Conservation (phyloP, 1,140 invertebrate genomes). For the Ctenoplectra terminalis region DNA sequence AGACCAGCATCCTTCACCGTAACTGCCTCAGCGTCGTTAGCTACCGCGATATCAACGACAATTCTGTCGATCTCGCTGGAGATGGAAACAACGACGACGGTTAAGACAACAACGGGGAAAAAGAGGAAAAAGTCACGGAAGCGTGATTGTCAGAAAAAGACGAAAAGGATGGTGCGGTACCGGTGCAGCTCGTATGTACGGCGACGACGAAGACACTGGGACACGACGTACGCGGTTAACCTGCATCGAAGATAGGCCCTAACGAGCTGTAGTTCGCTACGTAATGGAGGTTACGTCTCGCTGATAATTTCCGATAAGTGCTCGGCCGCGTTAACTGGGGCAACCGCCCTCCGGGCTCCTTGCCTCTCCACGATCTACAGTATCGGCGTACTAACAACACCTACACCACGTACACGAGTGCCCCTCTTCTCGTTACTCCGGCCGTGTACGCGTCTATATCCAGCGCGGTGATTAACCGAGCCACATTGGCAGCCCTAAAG, state of each 20-base stretch:
- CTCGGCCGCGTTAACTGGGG: slow-evolving; percentile 77
- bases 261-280: slow-evolving; percentile 70
- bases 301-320: slow-evolving; percentile 82
- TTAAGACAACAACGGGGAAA: not conserved
- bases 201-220: not conserved
- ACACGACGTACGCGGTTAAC: slow-evolving; percentile 57
- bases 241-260: slow-evolving; percentile 72
- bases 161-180: not conserved
- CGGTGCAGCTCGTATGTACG: not conserved
- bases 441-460: slow-evolving; percentile 30
- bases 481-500: slow-evolving; percentile 47
- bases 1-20: slow-evolving; percentile 3
- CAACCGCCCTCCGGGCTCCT: slow-evolving; percentile 63
- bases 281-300: slow-evolving; percentile 78
- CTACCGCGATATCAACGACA: not conserved
- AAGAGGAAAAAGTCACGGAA: not conserved
- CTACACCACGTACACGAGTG: slow-evolving; percentile 33
- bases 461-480: slow-evolving; percentile 48
- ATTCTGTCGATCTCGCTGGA: not conserved
- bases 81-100: not conserved
- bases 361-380: slow-evolving; percentile 38
- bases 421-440: slow-evolving; percentile 25
- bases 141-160: not conserved
- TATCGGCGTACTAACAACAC: slow-evolving; percentile 57
- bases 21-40: not conserved